Evolutionary conservation across 2,888 invertebrate genomes (phyloP).

Genomic region (Protonemura montana): DNA sequence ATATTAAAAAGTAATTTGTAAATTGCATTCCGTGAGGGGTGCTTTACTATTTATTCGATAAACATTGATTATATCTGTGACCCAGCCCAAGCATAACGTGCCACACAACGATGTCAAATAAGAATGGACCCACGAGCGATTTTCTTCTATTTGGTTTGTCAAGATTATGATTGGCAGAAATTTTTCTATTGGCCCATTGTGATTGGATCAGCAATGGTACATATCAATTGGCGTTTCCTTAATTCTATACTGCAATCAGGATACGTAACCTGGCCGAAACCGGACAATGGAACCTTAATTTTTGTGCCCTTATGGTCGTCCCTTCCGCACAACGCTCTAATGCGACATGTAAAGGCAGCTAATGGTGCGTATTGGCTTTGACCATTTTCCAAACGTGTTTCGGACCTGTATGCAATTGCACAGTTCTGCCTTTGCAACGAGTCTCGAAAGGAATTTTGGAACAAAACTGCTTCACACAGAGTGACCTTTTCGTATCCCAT

Average conservation of each 20-base stretch:
- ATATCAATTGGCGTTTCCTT: slow-evolving; percentile 30
- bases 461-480: no score
- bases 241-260: slow-evolving; percentile 36
- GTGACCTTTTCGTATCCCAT: no score
- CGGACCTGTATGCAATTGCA: not conserved
- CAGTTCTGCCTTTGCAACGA: no score
- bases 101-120: not conserved
- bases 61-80: slow-evolving; percentile 15
- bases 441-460: no score
- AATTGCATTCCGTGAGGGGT: slow-evolving; percentile 46
- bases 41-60: slow-evolving; percentile 28
- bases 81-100: not conserved
- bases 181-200: slow-evolving; percentile 26
- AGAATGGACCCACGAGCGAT: not conserved
- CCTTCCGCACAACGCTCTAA: not conserved
- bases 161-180: slow-evolving; percentile 24
- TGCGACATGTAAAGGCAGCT: not conserved
- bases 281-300: slow-evolving; percentile 37
- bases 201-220: slow-evolving; percentile 23
- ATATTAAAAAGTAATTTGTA: slow-evolving; percentile 51
- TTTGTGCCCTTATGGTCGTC: not conserved
- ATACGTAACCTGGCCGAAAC: not conserved
- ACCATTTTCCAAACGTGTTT: not conserved
- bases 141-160: not conserved
- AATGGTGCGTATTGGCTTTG: not conserved